Evolutionary conservation across 2,888 invertebrate species (phyloP), one percentile per base, ranked within the genome.

Genomic region (Odontocolon sp.): DNA sequence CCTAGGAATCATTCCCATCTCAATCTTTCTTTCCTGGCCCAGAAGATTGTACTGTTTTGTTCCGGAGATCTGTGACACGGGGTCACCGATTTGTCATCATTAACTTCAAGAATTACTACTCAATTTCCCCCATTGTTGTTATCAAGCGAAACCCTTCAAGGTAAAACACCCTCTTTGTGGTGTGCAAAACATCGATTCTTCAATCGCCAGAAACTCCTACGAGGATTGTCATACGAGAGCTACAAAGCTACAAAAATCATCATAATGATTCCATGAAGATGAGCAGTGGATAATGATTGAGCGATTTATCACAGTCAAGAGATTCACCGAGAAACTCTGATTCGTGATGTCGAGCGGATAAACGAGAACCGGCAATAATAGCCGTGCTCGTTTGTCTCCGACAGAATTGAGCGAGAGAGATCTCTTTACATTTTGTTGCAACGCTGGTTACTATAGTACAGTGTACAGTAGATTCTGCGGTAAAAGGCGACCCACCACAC

Each of bases 311-410:
- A 67, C 11, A 40, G 52, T 61, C 61, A 40, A 16, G 59, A 42
- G 45, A 45, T 66, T 38, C 18, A 16, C 23, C 28, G 33, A 36
- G 52, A 28, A 47, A 38, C 28, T 47, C 63, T 28, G 47, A 63
- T 14, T 57, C 26, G 28, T 63, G 50, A 50, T 47, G 61, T 61
- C 61, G 52, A 45, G 61, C 45, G 73, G 54, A 33, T 61, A 61
- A 67, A 71, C 31, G 67, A 28, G 36, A 21, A 11, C 50, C 80
- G 80, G 80, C 40, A 28, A 47, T 71, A 76, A 78, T 71, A 71
- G 67, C 57, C 54, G 64, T 47, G 45, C 61, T 56, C 64, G 61
- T 76, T 54, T 63, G 63, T 71, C 26, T 45, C 42, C 42, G 47
- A 16, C 52, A 28, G 68, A 21, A 72, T 67, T 67, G 61, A 71